Evolutionary conservation across 2,797 vertebrate species (phyloP).

Genomic region (Micropoecilia bifurca): DNA sequence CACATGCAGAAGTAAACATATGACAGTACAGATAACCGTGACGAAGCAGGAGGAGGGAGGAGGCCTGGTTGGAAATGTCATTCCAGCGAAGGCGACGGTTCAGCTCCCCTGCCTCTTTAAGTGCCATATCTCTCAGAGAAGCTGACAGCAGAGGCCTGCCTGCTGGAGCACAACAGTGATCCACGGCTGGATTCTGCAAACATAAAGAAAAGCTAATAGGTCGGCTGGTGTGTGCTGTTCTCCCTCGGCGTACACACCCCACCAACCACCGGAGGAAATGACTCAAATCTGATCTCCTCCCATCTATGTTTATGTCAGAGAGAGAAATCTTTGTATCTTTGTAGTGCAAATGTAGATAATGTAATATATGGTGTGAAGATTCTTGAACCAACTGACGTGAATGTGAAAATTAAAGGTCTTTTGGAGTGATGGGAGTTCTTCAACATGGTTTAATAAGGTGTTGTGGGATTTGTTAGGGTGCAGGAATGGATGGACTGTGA

Average conservation of each 20-base stretch:
- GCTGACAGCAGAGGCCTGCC: constrained; percentile 35
- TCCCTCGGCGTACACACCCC: constrained; percentile 34
- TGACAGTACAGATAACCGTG: constrained; percentile 34
- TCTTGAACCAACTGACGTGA: neutral
- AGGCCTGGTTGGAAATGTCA: constrained; percentile 29
- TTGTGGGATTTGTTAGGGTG: neutral
- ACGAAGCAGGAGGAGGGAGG: neutral
- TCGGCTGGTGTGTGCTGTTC: constrained; percentile 1
- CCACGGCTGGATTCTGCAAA: constrained; percentile 36
- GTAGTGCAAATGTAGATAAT: constrained; percentile 24
- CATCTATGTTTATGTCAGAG: constrained; percentile 27
- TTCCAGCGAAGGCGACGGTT: constrained; percentile 9
- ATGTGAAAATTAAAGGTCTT: neutral
- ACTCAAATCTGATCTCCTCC: constrained; percentile 32
- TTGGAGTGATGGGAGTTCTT: neutral
- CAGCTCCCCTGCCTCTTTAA: constrained; percentile 38
- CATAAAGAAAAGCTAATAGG: constrained; percentile 34
- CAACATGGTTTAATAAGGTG: neutral
- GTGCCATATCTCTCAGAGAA: constrained; percentile 27
- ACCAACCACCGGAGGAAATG: constrained; percentile 28
- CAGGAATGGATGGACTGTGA: neutral
- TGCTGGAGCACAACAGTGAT: constrained; percentile 17
- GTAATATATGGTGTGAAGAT: neutral
- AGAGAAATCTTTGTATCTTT: constrained; percentile 16
- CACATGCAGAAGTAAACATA: constrained; percentile 48